Evolutionary conservation across 2,797 vertebrate species (phyloP).

Genomic region (Holocentrus rufus): DNA sequence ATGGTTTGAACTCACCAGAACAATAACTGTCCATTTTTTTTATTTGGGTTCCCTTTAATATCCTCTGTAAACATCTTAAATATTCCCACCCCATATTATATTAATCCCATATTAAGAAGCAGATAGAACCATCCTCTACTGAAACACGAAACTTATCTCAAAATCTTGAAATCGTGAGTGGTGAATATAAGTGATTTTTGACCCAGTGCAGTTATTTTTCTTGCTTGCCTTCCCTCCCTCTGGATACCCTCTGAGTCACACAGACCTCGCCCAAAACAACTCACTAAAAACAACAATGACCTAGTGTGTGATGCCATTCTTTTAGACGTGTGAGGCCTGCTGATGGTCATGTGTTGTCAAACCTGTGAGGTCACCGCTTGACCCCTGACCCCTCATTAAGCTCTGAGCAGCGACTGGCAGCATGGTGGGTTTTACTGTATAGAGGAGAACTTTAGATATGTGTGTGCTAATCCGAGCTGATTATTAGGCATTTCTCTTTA

Average conservation of each 20-base stretch:
- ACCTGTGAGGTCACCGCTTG: constrained; percentile 60
- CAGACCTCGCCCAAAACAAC: constrained; percentile 65
- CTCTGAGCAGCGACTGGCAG: constrained; percentile 34
- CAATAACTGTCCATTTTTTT: no score
- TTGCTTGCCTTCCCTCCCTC: constrained; percentile 53
- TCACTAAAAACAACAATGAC: constrained; percentile 67
- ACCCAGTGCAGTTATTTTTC: constrained; percentile 40
- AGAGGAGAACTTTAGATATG: neutral
- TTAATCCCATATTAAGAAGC: constrained; percentile 16
- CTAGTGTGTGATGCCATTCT: constrained; percentile 65
- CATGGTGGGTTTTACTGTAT: constrained; percentile 7
- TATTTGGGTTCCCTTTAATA: no score
- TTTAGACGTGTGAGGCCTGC: constrained; percentile 47
- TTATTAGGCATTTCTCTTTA: neutral
- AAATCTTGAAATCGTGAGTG: neutral
- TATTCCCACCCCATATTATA: neutral
- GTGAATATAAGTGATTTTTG: constrained; percentile 30
- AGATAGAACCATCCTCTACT: constrained; percentile 4
- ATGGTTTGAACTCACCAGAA: no score
- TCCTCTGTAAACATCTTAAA: constrained; percentile 17
- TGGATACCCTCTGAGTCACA: constrained; percentile 71
- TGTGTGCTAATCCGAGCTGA: neutral
- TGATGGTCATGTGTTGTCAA: constrained; percentile 65
- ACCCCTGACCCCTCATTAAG: constrained; percentile 45
- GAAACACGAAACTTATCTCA: constrained; percentile 11